phyloP scores from a whole-genome alignment of 2,113 vertebrate species.

The Centrocercus urophasianus region DNA sequence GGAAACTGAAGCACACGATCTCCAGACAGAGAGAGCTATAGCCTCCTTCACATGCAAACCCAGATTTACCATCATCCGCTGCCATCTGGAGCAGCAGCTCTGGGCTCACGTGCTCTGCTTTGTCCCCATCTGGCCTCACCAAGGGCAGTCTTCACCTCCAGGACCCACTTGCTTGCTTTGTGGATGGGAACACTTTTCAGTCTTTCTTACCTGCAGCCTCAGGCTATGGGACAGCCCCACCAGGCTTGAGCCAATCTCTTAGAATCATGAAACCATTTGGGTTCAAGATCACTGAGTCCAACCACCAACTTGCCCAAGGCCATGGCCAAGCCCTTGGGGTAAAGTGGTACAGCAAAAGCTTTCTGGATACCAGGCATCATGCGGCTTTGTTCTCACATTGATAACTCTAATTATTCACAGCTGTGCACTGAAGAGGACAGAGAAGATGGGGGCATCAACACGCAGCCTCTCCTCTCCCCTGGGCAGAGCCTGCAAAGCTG shows the following conservation, averaged over 20 bases:
- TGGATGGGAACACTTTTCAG: not conserved
- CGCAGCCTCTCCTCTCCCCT: not conserved
- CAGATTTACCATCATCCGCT: not conserved
- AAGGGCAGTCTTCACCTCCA: not conserved
- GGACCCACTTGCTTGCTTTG: not conserved
- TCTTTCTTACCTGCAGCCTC: not conserved
- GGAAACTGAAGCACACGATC: not conserved
- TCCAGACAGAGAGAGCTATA: rapidly evolving
- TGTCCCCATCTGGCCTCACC: not conserved
- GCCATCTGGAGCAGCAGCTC: not conserved
- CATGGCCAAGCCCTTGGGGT: not conserved
- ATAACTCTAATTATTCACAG: not conserved
- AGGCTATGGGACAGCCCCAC: rapidly evolving
- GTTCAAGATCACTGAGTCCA: no score
- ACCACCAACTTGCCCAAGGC: not conserved
- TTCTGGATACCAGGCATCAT: not conserved
- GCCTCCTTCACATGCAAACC: not conserved
- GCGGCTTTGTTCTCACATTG: not conserved
- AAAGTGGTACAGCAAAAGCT: not conserved
- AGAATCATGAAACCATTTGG: no score
- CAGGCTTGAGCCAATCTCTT: not conserved
- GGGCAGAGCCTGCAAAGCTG: not conserved
- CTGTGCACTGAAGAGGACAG: not conserved
- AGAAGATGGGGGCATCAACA: not conserved
- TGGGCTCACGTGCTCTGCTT: not conserved